Percentiles rank a stretch among this genome's conserved stretches.
Conservation (phyloP, 2,888 invertebrate species). For the Noctua pronuba region DNA sequence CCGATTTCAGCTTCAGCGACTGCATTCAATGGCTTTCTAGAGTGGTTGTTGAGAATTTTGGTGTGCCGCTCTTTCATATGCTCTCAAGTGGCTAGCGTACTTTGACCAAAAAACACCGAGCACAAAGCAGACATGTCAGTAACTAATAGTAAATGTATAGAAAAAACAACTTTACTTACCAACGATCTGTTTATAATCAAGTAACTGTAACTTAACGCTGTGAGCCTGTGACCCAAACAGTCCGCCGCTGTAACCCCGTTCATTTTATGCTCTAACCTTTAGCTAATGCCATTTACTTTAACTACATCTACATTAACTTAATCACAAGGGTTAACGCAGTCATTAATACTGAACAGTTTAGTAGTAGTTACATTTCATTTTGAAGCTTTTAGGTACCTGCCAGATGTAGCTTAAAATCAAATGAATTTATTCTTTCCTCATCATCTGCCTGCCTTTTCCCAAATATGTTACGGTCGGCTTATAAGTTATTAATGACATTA, state of each 20-base stretch:
- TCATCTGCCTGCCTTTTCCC: too few species aligned
- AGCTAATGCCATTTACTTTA: slow-evolving; percentile 33
- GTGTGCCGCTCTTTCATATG: background rate
- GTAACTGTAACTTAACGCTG: background rate
- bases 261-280: slow-evolving; percentile 2
- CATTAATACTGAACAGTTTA: slow-evolving; percentile 29
- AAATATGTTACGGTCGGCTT: too few species aligned
- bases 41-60: background rate
- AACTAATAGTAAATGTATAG: background rate
- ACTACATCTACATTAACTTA: slow-evolving; percentile 40
- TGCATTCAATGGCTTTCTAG: background rate
- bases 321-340: slow-evolving; percentile 7
- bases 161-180: background rate
- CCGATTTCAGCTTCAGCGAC: background rate
- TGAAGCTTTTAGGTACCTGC: background rate
- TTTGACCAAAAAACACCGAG: background rate
- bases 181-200: background rate
- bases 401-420: background rate
- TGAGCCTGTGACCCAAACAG: background rate
- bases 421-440: background rate
- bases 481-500: too few species aligned
- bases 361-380: background rate
- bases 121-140: background rate
- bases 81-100: background rate
- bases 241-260: too few species aligned